Evolutionary conservation across 2,797 vertebrate genomes (phyloP).

Genomic region (Coluber constrictor): DNA sequence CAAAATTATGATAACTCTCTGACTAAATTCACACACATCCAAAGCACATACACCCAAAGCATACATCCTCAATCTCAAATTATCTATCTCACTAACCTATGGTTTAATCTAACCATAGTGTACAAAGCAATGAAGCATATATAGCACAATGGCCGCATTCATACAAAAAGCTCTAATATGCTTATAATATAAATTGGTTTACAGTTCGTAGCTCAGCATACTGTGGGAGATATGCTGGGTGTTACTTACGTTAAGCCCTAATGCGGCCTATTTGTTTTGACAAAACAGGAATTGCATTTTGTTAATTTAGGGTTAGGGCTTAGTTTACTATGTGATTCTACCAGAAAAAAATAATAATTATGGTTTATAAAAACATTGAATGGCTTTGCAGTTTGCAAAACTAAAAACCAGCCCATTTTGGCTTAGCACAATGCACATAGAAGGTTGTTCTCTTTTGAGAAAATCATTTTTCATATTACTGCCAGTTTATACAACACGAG

Average conservation of each 20-base stretch:
- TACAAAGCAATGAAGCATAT: background rate
- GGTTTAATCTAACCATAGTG: background rate
- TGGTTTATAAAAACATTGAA: background rate
- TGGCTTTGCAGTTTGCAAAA: background rate
- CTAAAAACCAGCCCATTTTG: background rate
- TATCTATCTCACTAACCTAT: background rate
- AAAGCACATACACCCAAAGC: background rate
- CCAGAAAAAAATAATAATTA: background rate
- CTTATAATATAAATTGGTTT: background rate
- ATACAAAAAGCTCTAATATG: background rate
- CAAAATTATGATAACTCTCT: background rate
- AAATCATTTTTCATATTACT: background rate
- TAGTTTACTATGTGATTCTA: background rate
- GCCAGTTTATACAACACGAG: background rate
- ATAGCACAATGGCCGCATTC: background rate
- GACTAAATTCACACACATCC: background rate
- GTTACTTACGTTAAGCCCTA: background rate
- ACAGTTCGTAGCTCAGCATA: background rate
- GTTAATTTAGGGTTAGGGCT: background rate
- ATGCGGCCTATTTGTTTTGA: background rate
- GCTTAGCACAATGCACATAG: background rate
- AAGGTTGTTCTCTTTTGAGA: background rate
- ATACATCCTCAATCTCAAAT: background rate
- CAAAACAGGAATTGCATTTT: background rate
- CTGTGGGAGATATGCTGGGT: background rate